Conservation (phyloP, 1,140 invertebrate genomes). For the Uloborus diversus region DNA sequence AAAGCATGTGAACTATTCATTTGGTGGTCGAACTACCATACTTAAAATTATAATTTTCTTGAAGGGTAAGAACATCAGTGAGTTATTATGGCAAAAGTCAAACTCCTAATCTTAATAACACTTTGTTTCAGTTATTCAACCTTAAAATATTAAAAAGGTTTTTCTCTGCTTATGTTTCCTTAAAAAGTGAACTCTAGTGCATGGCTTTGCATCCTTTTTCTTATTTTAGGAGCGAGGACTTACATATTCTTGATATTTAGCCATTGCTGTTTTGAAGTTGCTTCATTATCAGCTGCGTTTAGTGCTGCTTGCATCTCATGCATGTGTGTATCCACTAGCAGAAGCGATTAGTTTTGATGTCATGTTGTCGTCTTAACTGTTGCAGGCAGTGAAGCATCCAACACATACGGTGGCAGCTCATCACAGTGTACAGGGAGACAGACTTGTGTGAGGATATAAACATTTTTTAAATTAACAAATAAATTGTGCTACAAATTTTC, state of each 20-base stretch:
- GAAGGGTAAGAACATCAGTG: too few species aligned
- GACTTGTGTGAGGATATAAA: slow-evolving; percentile 41
- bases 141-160: too few species aligned
- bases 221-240: slow-evolving; percentile 50
- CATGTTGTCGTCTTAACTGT: slow-evolving; percentile 29
- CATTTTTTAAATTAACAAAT: slow-evolving; percentile 1
- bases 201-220: slow-evolving; percentile 50
- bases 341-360: slow-evolving; percentile 12
- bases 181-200: too few species aligned
- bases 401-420: slow-evolving; percentile 49
- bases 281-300: slow-evolving; percentile 21
- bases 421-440: slow-evolving; percentile 55
- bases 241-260: slow-evolving; percentile 48
- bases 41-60: too few species aligned
- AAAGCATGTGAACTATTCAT: too few species aligned
- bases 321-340: slow-evolving; percentile 2
- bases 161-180: too few species aligned
- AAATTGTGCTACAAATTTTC: slow-evolving; percentile 17
- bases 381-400: slow-evolving; percentile 50
- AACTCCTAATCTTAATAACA: too few species aligned
- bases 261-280: slow-evolving; percentile 29
- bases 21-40: too few species aligned
- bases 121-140: too few species aligned
- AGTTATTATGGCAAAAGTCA: too few species aligned
- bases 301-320: slow-evolving; percentile 43